Evolutionary conservation across 2,888 invertebrate species (phyloP).

Genomic region (Asteroscopus sphinx): DNA sequence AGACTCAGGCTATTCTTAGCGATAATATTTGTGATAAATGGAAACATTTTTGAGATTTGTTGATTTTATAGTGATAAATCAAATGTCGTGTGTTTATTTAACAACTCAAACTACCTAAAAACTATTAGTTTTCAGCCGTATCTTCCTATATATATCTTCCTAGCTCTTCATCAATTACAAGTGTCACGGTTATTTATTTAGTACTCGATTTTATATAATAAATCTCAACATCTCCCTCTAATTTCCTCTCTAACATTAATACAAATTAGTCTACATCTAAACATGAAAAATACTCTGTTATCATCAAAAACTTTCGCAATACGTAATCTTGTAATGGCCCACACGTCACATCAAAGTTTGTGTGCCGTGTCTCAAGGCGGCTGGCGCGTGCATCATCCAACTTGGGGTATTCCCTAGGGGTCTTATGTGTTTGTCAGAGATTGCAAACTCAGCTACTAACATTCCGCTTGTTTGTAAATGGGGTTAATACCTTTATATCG

Average conservation of each 20-base stretch:
- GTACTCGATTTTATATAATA: neutral
- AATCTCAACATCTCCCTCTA: neutral
- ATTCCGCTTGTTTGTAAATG: slow-evolving; percentile 72
- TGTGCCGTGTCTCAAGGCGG: slow-evolving; percentile 55
- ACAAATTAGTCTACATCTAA: slow-evolving; percentile 6
- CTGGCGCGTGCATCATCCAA: slow-evolving; percentile 62
- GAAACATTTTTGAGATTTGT: too few species aligned
- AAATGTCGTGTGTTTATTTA: too few species aligned
- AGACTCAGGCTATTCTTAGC: too few species aligned
- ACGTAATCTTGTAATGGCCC: slow-evolving; percentile 56
- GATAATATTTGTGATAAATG: too few species aligned
- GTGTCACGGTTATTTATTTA: neutral
- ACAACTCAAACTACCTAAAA: too few species aligned
- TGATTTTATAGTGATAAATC: too few species aligned
- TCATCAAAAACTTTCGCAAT: slow-evolving; percentile 32
- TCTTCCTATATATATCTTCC: too few species aligned
- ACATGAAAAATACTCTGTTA: slow-evolving; percentile 19
- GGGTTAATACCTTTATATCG: slow-evolving; percentile 74
- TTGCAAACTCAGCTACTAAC: slow-evolving; percentile 71
- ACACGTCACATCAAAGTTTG: slow-evolving; percentile 60
- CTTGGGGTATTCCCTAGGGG: slow-evolving; percentile 66
- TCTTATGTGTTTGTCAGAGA: slow-evolving; percentile 73
- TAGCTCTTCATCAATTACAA: neutral
- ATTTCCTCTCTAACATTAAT: neutral
- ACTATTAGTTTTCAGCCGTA: too few species aligned